These are phyloP conservation scores for Pelecanus crispus DNA, from an alignment of 2,113 vertebrate species.

Conservation along the genomic window DNA sequence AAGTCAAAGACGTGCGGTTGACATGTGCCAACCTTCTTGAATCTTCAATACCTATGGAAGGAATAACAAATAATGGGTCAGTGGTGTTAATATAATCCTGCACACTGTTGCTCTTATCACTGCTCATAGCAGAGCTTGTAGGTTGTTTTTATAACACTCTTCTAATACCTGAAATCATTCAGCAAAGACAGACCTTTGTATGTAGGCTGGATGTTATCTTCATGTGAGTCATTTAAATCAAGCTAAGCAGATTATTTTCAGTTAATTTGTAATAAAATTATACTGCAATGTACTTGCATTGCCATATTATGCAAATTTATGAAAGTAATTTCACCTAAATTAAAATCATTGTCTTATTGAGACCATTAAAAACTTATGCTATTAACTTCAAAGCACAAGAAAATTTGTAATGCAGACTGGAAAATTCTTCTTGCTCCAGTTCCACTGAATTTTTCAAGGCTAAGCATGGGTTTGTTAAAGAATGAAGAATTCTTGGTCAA, in stretches of 20 bases:
- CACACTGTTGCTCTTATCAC: background rate
- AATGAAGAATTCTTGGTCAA: background rate
- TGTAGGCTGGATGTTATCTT: background rate
- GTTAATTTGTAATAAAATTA: slow-evolving; percentile 49
- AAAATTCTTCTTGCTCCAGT: background rate
- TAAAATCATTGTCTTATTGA: background rate
- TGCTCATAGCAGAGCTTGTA: background rate
- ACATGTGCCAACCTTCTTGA: background rate
- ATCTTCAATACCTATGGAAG: background rate
- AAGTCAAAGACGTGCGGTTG: background rate
- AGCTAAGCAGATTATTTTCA: slow-evolving; percentile 11
- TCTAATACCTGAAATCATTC: background rate
- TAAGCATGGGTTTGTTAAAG: background rate
- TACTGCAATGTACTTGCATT: slow-evolving; percentile 31
- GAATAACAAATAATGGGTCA: background rate
- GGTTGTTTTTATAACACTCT: background rate
- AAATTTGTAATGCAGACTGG: background rate
- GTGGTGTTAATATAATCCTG: background rate
- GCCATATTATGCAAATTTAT: slow-evolving; percentile 19
- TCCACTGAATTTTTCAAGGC: background rate
- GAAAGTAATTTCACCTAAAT: background rate
- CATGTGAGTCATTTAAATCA: background rate
- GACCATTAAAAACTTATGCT: background rate
- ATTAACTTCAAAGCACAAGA: background rate
- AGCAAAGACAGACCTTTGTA: background rate